A percentile compares a stretch with the other conserved stretches of the same genome.
Conservation (phyloP, 2,888 invertebrate species). For the Pantelozetes paolii region DNA sequence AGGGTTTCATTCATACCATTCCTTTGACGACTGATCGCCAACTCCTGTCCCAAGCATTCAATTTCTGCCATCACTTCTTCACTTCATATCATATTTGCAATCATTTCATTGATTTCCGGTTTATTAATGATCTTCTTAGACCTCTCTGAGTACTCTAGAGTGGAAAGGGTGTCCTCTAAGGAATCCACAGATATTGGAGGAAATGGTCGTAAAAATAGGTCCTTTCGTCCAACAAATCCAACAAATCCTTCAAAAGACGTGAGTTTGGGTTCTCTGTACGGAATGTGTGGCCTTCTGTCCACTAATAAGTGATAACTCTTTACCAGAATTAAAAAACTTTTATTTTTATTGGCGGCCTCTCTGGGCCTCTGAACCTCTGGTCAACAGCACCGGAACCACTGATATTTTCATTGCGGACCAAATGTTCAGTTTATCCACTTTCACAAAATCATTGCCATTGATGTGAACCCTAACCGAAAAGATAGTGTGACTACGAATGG, state of each 20-base stretch:
- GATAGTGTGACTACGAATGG: slow-evolving; percentile 81
- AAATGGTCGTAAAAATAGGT: slow-evolving; percentile 96
- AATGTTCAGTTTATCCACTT: slow-evolving; percentile 93
- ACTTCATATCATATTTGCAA: slow-evolving; percentile 54
- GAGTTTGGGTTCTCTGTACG: slow-evolving; percentile 94
- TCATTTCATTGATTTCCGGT: slow-evolving; percentile 70
- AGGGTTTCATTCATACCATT: slow-evolving; percentile 82
- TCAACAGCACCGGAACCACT: slow-evolving; percentile 90
- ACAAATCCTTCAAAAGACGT: slow-evolving; percentile 93
- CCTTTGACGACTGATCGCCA: slow-evolving; percentile 77
- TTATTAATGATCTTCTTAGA: slow-evolving; percentile 89
- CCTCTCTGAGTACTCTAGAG: slow-evolving; percentile 87
- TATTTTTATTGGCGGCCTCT: slow-evolving; percentile 96
- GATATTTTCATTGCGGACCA: slow-evolving; percentile 96
- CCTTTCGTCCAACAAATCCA: slow-evolving; percentile 90
- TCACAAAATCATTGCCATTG: slow-evolving; percentile 85
- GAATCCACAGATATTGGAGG: slow-evolving; percentile 81
- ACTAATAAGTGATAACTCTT: slow-evolving; percentile 87
- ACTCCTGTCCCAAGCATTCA: slow-evolving; percentile 76
- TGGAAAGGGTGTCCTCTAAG: slow-evolving; percentile 87
- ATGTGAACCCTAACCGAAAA: slow-evolving; percentile 91
- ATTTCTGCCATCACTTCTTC: slow-evolving; percentile 84
- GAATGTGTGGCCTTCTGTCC: slow-evolving; percentile 85
- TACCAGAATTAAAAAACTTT: slow-evolving; percentile 88
- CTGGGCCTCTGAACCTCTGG: slow-evolving; percentile 78